A percentile compares a stretch with the other conserved stretches of the same genome.
These are phyloP conservation scores for Vulpes ferrilata DNA, from an alignment of 2,113 vertebrate genomes.

Conservation along the genomic window DNA sequence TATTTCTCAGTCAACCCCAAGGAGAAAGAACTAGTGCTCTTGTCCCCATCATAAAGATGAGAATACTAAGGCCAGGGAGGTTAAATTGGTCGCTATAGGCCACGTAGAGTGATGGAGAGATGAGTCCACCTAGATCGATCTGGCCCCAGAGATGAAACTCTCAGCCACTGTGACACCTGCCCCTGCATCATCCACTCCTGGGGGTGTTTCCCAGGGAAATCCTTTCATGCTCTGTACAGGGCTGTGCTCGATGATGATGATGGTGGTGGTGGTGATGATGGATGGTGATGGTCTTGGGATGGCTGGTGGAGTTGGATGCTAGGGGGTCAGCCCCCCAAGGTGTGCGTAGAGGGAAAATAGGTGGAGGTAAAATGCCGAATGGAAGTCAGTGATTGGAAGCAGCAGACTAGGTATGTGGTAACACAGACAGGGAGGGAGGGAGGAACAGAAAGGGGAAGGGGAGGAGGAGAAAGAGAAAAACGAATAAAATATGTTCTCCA, in stretches of 20 bases:
- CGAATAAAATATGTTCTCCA: not conserved
- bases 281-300: not conserved
- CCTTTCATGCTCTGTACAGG: not conserved
- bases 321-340: not conserved
- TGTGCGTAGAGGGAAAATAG: not conserved
- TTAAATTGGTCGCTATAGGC: not conserved
- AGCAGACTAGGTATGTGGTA: not conserved
- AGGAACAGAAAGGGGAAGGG: not conserved
- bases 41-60: not conserved
- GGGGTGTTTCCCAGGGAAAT: not conserved
- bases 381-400: not conserved
- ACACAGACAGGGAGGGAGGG: not conserved
- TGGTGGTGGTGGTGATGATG: too few relatives aligned
- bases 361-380: not conserved
- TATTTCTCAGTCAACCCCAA: not conserved
- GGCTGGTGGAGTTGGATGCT: not conserved
- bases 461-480: not conserved
- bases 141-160: not conserved
- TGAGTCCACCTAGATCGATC: not conserved
- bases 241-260: not conserved
- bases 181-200: not conserved
- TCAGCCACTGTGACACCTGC: rapidly evolving
- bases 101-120: not conserved
- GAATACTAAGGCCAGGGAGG: not conserved
- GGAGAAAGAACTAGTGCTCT: not conserved